A percentile compares a stretch with the other conserved stretches of the same genome.
phyloP scores from a whole-genome alignment of 2,888 invertebrate genomes.

The Synanthedon tipuliformis region DNA sequence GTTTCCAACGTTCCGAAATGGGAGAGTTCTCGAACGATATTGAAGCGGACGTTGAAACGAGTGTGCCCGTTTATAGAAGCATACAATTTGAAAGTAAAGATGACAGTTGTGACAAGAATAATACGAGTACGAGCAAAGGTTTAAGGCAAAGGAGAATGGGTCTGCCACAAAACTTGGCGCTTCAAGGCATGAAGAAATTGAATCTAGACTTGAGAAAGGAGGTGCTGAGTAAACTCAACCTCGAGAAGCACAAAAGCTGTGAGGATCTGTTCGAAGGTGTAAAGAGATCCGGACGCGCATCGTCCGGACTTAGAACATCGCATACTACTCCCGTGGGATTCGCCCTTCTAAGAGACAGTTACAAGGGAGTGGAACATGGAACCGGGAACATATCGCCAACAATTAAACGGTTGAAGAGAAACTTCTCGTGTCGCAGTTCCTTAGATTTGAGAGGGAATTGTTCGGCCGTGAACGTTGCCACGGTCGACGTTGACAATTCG shows the following conservation, averaged over 20 bases:
- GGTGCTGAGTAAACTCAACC: constrained; percentile 31
- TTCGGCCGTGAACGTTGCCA: constrained; percentile 25
- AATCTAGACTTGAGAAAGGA: constrained; percentile 36
- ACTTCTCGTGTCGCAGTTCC: constrained; percentile 12
- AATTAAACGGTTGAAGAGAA: constrained; percentile 19
- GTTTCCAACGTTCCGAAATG: too few relatives aligned
- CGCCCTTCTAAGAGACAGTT: constrained; percentile 13
- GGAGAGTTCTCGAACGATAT: constrained; percentile 5
- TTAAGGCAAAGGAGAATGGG: constrained; percentile 30
- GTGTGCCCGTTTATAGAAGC: constrained; percentile 25
- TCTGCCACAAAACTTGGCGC: constrained; percentile 23
- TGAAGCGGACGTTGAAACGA: constrained; percentile 15
- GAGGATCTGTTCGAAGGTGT: constrained; percentile 23
- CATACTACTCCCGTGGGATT: constrained; percentile 6
- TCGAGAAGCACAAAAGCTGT: constrained; percentile 31
- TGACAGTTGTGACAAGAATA: constrained; percentile 8
- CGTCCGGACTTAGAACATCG: constrained; percentile 9
- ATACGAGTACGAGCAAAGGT: constrained; percentile 4
- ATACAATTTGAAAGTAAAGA: constrained; percentile 22
- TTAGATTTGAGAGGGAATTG: constrained; percentile 8
- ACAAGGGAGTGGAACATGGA: constrained; percentile 10
- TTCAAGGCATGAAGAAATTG: constrained; percentile 22
- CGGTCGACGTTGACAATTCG: constrained; percentile 8
- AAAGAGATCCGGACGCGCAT: constrained; percentile 13
- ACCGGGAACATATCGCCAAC: constrained; percentile 13